phyloP scores from a whole-genome alignment of 2,113 vertebrate genomes.

The Prionailurus bengalensis region DNA sequence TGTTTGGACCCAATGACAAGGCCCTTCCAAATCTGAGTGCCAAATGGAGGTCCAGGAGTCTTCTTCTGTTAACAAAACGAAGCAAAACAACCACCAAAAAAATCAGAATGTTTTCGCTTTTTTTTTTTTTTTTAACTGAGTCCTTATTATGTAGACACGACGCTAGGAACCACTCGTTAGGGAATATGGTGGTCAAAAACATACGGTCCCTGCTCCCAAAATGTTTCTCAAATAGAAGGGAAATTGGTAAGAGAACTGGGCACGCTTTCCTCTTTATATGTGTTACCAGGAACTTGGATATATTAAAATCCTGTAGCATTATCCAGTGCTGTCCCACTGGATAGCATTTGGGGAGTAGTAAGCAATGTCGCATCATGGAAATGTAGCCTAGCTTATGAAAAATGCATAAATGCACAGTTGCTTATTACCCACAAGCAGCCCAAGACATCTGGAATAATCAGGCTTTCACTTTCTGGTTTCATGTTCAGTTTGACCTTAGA shows the following conservation, averaged over 20 bases:
- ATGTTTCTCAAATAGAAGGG: background rate
- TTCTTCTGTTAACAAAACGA: slow-evolving; percentile 85
- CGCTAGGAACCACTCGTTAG: background rate
- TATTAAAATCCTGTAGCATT: background rate
- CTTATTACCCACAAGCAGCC: background rate
- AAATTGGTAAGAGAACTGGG: background rate
- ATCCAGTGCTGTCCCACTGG: no score
- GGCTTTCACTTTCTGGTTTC: background rate
- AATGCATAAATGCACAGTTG: background rate
- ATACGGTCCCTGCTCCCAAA: background rate
- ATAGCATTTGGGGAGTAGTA: background rate
- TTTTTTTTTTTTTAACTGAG: background rate
- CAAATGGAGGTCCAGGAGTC: slow-evolving; percentile 82
- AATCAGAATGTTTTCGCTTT: background rate
- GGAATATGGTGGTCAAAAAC: background rate
- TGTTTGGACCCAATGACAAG: slow-evolving; percentile 82
- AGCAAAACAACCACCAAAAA: slow-evolving; percentile 1
- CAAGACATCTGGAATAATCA: background rate
- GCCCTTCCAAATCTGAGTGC: slow-evolving; percentile 83
- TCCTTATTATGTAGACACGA: background rate
- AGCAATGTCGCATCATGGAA: background rate
- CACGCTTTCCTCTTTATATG: background rate
- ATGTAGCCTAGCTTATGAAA: background rate
- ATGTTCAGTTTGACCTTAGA: background rate
- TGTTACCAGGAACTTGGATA: background rate